These are phyloP conservation scores for Gonatopus flavifemur DNA, from an alignment of 1,140 invertebrate species.

Conservation along the genomic window DNA sequence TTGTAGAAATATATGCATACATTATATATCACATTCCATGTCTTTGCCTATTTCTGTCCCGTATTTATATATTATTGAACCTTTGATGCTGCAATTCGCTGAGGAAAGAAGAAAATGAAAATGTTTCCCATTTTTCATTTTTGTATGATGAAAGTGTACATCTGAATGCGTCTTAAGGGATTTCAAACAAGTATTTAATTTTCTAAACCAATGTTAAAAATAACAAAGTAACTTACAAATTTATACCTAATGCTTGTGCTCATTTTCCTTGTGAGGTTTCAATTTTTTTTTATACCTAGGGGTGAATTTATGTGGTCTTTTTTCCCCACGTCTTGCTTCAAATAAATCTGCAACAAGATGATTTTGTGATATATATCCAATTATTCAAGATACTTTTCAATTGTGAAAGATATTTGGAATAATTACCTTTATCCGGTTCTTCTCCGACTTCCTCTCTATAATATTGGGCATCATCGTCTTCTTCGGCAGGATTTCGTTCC, in stretches of 20 bases:
- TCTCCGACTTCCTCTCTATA: constrained; percentile 84
- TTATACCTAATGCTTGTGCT: no score
- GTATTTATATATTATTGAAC: background rate
- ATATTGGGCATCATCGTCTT: constrained; percentile 79
- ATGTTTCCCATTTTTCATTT: background rate
- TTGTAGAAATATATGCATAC: constrained; percentile 5
- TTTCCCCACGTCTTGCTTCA: constrained; percentile 23
- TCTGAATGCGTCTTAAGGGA: background rate
- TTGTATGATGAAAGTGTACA: background rate
- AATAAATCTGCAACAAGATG: constrained; percentile 35
- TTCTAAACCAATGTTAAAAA: constrained; percentile 1
- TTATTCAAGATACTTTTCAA: background rate
- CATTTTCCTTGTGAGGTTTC: constrained; percentile 7
- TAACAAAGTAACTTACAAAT: background rate
- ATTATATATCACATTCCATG: constrained; percentile 1
- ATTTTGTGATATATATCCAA: background rate
- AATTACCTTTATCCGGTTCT: constrained; percentile 77
- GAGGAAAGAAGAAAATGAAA: background rate
- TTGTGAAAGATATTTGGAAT: constrained; percentile 3
- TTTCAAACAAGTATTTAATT: background rate
- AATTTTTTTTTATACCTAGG: constrained; percentile 33
- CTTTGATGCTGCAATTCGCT: background rate
- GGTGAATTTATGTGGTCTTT: constrained; percentile 22
- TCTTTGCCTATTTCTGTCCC: background rate
- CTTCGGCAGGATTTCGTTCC: constrained; percentile 53